Percentiles rank a stretch among this genome's conserved stretches.
phyloP scores from a whole-genome alignment of 2,888 invertebrate genomes.

The Listrodromus nycthemerus region DNA sequence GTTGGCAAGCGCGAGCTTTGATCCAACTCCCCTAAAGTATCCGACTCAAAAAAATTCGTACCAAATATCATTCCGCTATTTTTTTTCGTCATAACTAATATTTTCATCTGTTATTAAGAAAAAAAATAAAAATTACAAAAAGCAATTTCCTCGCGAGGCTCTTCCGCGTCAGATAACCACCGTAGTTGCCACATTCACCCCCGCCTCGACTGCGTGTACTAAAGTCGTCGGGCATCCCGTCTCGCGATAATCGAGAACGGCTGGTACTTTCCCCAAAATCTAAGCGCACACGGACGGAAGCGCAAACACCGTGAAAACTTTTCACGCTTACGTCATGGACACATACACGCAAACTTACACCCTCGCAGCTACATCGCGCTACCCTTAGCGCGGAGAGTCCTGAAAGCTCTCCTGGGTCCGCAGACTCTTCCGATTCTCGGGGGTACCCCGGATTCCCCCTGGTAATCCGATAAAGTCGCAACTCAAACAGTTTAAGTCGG shows the following conservation, averaged over 20 bases:
- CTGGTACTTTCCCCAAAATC: conserved; percentile 4
- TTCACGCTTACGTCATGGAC: not conserved
- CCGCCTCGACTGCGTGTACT: too few relatives aligned
- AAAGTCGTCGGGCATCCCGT: not conserved
- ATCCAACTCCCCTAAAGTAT: too few relatives aligned
- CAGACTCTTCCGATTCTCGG: conserved; percentile 71
- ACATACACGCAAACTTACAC: not conserved
- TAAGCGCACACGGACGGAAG: not conserved
- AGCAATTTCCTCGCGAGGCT: too few relatives aligned
- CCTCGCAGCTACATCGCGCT: not conserved
- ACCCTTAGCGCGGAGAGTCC: conserved; percentile 8
- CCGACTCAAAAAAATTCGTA: too few relatives aligned
- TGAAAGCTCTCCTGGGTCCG: conserved; percentile 64
- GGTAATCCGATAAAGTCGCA: conserved; percentile 82
- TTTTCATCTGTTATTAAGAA: too few relatives aligned
- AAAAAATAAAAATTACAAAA: too few relatives aligned
- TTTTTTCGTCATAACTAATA: too few relatives aligned
- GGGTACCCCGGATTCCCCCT: conserved; percentile 75
- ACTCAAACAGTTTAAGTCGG: conserved; percentile 82
- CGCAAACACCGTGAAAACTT: not conserved
- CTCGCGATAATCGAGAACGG: not conserved
- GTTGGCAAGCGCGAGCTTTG: too few relatives aligned
- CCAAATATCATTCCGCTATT: too few relatives aligned
- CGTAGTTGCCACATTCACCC: too few relatives aligned
- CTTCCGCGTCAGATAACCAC: too few relatives aligned